Evolutionary conservation across 1,140 invertebrate species (phyloP), one percentile per base, ranked within the genome.

Genomic region (Leptestheria dahalacensis): DNA sequence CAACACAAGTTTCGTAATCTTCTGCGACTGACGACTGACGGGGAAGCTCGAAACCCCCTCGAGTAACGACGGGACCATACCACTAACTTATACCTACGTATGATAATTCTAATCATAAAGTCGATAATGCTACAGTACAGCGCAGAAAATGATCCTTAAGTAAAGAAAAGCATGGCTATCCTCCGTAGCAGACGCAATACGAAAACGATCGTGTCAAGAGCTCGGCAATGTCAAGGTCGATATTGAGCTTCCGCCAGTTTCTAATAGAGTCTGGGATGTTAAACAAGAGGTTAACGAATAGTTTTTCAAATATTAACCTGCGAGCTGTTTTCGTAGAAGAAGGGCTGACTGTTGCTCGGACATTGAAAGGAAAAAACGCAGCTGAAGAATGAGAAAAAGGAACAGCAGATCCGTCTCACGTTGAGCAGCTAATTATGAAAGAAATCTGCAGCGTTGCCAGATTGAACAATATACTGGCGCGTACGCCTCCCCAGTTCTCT

Each of bases 301-400:
- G 59, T 50, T 60, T 28, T n/a, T n/a, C n/a, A n/a, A n/a, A n/a
- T n/a, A 61, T 61, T 67, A 82, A 92, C 90, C 90, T 83, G 88
- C 86, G 77, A 94, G 79, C 80, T 94, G 91, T 82, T 92, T 93
- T 78, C 87, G 83, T 77, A 94, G 80, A 78, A 93, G 78, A 76
- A 93, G 84, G 74, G 88, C 85, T 72, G 89, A 92, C 83, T 92
- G 89, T 81, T 86, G 83, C 79, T 90, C 86, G 83, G 88, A 89
- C 88, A 90, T 90, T 41, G 33, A 41, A 9, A 15, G 33, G 33
- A 15, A 41, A 41, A 15, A 41, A 41, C 33, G 33, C 6, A 15
- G 15, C 33, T 15, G 33, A 41, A 41, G 15, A 15, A 6, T 41
- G 6, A 41, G 33, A 15, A 41, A 41, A 6, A 41, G 33, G 33